A percentile compares a stretch with the other conserved stretches of the same genome.
Conservation (phyloP, 2,888 invertebrate species). For the Hyppa rectilinea region DNA sequence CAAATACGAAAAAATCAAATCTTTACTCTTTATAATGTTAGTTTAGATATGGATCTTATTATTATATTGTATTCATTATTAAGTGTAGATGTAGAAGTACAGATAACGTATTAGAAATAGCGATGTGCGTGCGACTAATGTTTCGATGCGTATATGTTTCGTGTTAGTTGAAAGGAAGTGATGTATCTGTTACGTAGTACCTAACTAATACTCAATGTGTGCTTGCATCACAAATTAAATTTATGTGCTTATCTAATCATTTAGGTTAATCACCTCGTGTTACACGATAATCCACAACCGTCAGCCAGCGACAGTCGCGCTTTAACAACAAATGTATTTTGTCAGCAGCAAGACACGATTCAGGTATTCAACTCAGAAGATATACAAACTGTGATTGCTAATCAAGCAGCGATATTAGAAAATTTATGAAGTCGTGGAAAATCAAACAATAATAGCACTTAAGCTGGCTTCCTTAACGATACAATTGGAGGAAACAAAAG, state of each 20-base stretch:
- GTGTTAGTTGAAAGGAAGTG: conserved; percentile 18
- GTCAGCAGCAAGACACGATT: conserved; percentile 29
- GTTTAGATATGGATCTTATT: conserved; percentile 8
- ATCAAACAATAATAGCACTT: conserved; percentile 18
- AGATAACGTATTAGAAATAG: too few species aligned
- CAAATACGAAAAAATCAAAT: not conserved
- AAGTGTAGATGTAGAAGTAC: too few species aligned
- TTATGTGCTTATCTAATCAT: conserved; percentile 20
- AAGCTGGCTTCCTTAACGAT: conserved; percentile 32
- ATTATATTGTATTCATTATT: not conserved
- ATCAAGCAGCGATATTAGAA: conserved; percentile 23
- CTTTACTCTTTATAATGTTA: conserved; percentile 1
- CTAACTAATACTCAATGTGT: conserved; percentile 27
- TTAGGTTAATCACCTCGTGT: conserved; percentile 20
- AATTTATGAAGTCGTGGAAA: conserved; percentile 18
- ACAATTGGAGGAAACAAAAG: conserved; percentile 34
- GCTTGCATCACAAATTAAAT: conserved; percentile 20
- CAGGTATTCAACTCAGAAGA: conserved; percentile 26
- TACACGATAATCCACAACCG: conserved; percentile 28
- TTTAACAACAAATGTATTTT: conserved; percentile 26
- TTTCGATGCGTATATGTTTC: conserved; percentile 18
- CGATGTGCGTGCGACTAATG: conserved; percentile 17
- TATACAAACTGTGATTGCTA: conserved; percentile 27
- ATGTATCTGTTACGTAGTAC: conserved; percentile 32
- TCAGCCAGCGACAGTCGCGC: conserved; percentile 21